These are phyloP conservation scores for Crotophaga sulcirostris DNA, from an alignment of 2,113 vertebrate genomes.

Conservation along the genomic window DNA sequence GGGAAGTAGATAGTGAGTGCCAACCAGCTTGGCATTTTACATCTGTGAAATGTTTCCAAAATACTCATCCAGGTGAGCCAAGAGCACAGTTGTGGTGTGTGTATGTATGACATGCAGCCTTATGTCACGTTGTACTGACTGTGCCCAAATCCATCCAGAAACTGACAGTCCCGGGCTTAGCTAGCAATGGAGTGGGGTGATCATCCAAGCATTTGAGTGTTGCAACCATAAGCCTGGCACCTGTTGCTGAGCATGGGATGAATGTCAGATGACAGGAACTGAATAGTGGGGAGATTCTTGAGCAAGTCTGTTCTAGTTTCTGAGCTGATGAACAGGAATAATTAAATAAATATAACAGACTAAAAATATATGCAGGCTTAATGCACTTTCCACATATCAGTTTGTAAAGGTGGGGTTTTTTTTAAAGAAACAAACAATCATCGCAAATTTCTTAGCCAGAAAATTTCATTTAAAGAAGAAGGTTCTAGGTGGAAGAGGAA, in stretches of 20 bases:
- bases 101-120: rapidly evolving
- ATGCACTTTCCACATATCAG: background rate
- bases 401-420: background rate
- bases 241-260: background rate
- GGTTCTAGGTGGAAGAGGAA: background rate
- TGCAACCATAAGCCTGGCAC: slow-evolving; percentile 12
- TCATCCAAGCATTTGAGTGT: background rate
- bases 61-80: background rate
- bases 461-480: background rate
- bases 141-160: background rate
- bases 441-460: background rate
- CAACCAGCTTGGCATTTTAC: background rate
- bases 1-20: background rate
- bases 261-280: background rate
- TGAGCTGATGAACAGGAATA: background rate
- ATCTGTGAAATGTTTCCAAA: background rate
- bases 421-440: background rate
- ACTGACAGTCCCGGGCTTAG: background rate
- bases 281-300: background rate
- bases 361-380: background rate
- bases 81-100: background rate
- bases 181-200: background rate
- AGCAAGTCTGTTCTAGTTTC: background rate
- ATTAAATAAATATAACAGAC: background rate
- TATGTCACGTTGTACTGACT: background rate